Evolutionary conservation across 35 echinoderm and acorn worm species (phyloP).

Genomic region (Apostichopus japonicus): DNA sequence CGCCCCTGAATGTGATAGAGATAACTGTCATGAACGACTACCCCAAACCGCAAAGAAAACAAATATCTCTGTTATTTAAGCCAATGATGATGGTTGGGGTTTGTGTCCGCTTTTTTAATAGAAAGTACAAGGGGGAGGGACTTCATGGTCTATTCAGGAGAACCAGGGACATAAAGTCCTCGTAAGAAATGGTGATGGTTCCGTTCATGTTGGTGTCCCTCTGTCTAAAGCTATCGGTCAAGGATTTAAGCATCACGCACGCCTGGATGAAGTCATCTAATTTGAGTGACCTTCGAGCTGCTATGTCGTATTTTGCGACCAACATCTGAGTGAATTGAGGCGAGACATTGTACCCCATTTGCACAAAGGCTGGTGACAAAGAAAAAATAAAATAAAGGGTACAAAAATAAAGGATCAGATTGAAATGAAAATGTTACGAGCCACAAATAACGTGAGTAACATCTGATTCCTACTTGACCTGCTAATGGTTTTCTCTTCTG

Average conservation of each 20-base stretch:
- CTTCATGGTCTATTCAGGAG: conserved; percentile 76
- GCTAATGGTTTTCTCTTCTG: too few relatives aligned
- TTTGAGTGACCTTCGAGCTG: conserved; percentile 54
- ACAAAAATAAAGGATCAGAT: neutral
- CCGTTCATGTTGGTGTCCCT: conserved; percentile 80
- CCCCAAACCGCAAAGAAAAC: too few relatives aligned
- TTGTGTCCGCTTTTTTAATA: too few relatives aligned
- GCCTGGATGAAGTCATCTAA: conserved; percentile 90
- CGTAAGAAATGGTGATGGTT: conserved; percentile 81
- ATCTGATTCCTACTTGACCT: too few relatives aligned
- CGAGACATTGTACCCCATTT: conserved; percentile 89
- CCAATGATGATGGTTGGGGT: too few relatives aligned
- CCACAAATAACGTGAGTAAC: too few relatives aligned
- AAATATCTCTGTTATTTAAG: too few relatives aligned
- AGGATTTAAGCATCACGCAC: conserved; percentile 72
- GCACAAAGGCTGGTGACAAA: conserved; percentile 73
- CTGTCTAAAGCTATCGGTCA: conserved; percentile 87
- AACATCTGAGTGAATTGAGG: conserved; percentile 64
- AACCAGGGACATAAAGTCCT: conserved; percentile 91
- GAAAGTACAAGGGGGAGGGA: neutral
- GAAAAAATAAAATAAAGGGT: neutral
- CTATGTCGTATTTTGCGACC: conserved; percentile 72
- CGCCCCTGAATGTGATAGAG: too few relatives aligned
- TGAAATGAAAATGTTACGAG: too few relatives aligned
- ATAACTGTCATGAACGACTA: too few relatives aligned